Base-by-base conservation (phyloP, 2,113 vertebrate genomes). In the Lynx canadensis region DNA sequence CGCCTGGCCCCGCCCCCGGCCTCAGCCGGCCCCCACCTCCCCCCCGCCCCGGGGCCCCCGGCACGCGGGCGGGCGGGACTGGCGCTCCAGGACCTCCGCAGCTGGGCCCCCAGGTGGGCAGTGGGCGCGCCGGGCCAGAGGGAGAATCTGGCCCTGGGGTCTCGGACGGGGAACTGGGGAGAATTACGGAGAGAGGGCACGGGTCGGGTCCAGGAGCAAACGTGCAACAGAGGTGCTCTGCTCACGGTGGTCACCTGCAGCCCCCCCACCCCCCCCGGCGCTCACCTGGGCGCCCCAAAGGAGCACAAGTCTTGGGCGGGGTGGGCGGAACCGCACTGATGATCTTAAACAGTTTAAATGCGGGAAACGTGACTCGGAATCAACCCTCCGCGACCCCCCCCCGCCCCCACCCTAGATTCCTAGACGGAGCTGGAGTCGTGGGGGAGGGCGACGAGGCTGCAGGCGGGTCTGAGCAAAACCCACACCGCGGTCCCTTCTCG, bases 1-100 rank as follows among this genome's bases (percentile, higher is more conserved):
- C 5, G 55, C 27, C 11, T 31, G 45, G 52, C 92, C 86, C 95
- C 90, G 57, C 48, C 89, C 71, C 79, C 14, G 31, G 29, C 73
- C 65, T 11, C 65, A 27, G 52, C 52, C 52, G 52, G 57, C 57
- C 73, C 18, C n/a, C 85, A 15, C 21, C 78, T 41, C 78, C 73
- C 88, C n/a, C 76, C 86, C 74, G 81, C 68, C 45, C 36, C 57
- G 7, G 95, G 97, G 15, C 90, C 71, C 3, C 3, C 73, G 55
- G 50, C 29, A 73, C 63, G 41, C 87, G 52, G 90, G 65, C 38
- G 18, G 76, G 76, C 33, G 71, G 60, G 68, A 33, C 73, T 8
- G 25, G 9, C 33, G 31, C 1, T 16, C 18, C 25, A 0, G 0
- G 25, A 45, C 69, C 38, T 89, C 52, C 7, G 74, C 63, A 31